phyloP scores from a whole-genome alignment of 1,140 invertebrate genomes.

The Acromyrmex echinatior region DNA sequence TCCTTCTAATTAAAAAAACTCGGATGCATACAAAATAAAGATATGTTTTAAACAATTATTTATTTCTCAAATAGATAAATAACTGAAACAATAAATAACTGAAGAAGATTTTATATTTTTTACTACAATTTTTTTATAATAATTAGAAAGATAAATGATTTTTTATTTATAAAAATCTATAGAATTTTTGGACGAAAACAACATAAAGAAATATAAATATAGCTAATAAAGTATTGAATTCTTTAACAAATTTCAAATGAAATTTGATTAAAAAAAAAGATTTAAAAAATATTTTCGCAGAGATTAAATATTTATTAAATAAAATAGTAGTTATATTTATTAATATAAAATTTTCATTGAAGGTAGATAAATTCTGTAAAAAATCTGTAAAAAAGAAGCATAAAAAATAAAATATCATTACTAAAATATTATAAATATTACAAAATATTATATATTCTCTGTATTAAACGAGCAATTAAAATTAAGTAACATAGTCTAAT shows the following conservation, averaged over 20 bases:
- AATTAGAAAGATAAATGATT: neutral
- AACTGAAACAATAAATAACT: neutral
- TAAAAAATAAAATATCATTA: neutral
- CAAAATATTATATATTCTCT: neutral
- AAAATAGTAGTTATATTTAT: neutral
- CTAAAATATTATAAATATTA: neutral
- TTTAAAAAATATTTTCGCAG: neutral
- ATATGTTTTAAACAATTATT: neutral
- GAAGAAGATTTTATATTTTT: neutral
- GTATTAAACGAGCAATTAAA: neutral
- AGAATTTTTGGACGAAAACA: neutral
- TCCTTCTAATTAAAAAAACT: neutral
- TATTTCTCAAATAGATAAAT: neutral
- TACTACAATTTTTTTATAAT: neutral
- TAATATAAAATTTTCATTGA: neutral
- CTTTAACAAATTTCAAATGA: neutral
- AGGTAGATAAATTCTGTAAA: neutral
- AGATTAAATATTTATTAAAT: neutral
- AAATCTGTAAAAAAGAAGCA: too few relatives aligned
- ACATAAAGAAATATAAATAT: neutral
- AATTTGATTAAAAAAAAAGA: neutral
- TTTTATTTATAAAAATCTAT: neutral
- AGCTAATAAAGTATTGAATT: neutral
- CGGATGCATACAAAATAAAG: neutral
- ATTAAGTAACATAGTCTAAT: neutral